Evolutionary conservation across 2,113 vertebrate genomes (phyloP).

Genomic region (Propithecus coquereli): DNA sequence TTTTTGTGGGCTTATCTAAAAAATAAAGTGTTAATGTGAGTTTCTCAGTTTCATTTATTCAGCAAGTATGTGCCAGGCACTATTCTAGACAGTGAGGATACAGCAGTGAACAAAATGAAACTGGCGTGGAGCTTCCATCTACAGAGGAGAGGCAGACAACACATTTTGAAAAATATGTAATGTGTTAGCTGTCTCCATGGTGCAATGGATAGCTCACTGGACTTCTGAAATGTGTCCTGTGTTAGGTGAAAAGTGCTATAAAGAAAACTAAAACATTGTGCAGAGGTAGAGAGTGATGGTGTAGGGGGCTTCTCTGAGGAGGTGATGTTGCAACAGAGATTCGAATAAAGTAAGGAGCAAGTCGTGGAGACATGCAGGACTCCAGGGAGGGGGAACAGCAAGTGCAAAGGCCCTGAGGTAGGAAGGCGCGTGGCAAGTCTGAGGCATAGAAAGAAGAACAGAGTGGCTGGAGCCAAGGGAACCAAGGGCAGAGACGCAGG

Average conservation of each 20-base stretch:
- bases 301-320: neutral
- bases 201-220: too few relatives aligned
- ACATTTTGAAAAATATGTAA: neutral
- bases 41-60: slow-evolving; percentile 46
- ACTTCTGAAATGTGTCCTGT: neutral
- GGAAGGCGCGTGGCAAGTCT: neutral
- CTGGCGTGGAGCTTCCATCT: neutral
- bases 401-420: neutral
- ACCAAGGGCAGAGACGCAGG: neutral
- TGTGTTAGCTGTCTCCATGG: neutral
- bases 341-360: neutral
- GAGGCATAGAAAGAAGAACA: neutral
- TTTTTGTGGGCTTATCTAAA: slow-evolving; percentile 1
- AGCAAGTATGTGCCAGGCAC: neutral
- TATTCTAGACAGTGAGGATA: neutral
- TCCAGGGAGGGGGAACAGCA: neutral
- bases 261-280: neutral
- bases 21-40: neutral
- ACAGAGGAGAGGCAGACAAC: neutral
- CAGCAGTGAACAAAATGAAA: neutral
- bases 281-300: neutral
- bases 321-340: neutral
- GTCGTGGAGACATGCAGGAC: neutral
- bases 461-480: neutral
- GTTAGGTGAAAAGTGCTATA: neutral